Percentiles rank a stretch among this genome's conserved stretches.
Conservation (phyloP, 2,113 vertebrate species). For the Illadopsis cleaveri region DNA sequence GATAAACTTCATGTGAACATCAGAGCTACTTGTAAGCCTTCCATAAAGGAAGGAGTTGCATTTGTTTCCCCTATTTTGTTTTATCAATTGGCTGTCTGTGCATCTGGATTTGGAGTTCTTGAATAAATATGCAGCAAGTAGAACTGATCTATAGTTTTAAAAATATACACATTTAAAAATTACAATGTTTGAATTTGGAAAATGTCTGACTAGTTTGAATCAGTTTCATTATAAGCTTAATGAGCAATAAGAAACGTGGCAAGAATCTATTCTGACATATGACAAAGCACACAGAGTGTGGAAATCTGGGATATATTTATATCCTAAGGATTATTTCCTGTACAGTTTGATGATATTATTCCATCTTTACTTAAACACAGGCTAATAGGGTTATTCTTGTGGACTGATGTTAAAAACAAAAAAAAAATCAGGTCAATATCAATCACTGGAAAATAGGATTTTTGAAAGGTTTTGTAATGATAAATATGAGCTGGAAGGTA, state of each 20-base stretch:
- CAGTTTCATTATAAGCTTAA: not conserved
- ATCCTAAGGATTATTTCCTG: not conserved
- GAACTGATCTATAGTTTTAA: not conserved
- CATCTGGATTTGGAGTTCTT: not conserved
- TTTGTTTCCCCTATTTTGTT: not conserved
- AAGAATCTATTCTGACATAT: not conserved
- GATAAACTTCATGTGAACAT: not conserved
- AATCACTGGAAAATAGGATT: not conserved
- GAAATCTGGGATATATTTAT: not conserved
- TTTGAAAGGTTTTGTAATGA: not conserved
- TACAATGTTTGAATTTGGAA: not conserved
- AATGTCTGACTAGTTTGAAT: not conserved
- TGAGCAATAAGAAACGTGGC: not conserved
- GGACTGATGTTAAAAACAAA: not conserved
- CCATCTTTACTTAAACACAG: not conserved
- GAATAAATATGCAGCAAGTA: not conserved
- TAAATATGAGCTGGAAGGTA: not conserved
- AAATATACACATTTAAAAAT: not conserved
- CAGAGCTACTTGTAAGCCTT: not conserved
- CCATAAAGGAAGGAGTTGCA: not conserved
- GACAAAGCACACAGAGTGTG: not conserved
- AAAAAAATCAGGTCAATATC: not conserved
- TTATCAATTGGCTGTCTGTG: not conserved
- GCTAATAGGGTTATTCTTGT: not conserved
- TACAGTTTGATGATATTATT: not conserved